Conservation (phyloP, 2,797 vertebrate species). For the Coregonus suidteri region DNA sequence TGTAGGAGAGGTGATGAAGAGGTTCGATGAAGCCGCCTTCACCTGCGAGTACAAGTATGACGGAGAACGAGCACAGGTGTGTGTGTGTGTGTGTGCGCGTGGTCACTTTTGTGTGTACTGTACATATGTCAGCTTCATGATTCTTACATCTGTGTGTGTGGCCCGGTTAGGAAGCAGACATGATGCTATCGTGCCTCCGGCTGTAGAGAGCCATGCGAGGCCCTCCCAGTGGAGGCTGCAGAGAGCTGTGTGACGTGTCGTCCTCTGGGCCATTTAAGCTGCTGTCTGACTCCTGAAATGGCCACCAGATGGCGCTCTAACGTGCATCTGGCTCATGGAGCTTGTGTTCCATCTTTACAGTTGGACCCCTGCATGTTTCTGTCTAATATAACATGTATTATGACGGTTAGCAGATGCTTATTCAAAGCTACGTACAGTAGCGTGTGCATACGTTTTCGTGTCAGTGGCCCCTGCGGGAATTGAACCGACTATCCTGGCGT, state of each 20-base stretch:
- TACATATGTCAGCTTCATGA: no score
- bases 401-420: no score
- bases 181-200: neutral
- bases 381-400: no score
- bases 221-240: no score
- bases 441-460: no score
- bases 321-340: neutral
- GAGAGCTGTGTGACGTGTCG: neutral
- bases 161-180: neutral
- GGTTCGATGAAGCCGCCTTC: constrained; percentile 87
- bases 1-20: constrained; percentile 87
- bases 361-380: neutral
- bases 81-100: neutral
- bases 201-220: neutral
- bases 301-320: neutral
- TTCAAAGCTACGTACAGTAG: no score
- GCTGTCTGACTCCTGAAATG: neutral
- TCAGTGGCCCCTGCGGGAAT: neutral
- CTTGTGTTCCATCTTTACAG: neutral
- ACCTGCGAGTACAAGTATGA: constrained; percentile 95
- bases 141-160: neutral
- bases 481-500: no score
- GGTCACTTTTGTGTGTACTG: no score
- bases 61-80: constrained; percentile 89
- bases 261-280: neutral